These are phyloP conservation scores for Thunnus thynnus DNA, from an alignment of 2,113 vertebrate species.

Conservation along the genomic window DNA sequence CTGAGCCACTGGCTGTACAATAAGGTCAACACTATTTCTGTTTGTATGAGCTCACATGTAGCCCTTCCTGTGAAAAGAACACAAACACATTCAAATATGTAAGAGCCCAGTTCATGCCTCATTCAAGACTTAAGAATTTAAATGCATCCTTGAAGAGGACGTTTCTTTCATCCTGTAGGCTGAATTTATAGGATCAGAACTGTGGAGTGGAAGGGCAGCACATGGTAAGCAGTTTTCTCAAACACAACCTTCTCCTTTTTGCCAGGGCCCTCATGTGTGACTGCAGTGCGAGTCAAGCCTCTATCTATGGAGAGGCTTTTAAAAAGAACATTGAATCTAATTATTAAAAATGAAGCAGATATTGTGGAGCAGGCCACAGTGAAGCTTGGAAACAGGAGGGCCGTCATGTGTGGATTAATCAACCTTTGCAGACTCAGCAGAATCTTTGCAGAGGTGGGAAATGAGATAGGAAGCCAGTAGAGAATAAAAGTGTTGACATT, in stretches of 20 bases:
- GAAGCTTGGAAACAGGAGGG: slow-evolving; percentile 25
- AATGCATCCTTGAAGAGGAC: not conserved
- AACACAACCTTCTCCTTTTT: not conserved
- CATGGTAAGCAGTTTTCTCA: slow-evolving; percentile 19
- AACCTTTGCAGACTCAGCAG: slow-evolving; percentile 64
- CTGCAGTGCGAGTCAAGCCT: slow-evolving; percentile 38
- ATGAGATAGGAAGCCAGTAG: slow-evolving; percentile 56
- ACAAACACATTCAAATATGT: not conserved
- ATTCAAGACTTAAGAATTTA: not conserved
- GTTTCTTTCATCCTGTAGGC: not conserved
- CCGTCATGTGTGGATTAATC: slow-evolving; percentile 67
- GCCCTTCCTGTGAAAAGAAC: not conserved
- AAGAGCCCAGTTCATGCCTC: not conserved
- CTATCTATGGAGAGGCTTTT: slow-evolving; percentile 32
- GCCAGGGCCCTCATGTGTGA: slow-evolving; percentile 30
- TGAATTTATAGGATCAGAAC: slow-evolving; percentile 26
- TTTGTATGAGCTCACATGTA: not conserved
- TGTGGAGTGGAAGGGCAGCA: not conserved
- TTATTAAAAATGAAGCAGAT: slow-evolving; percentile 59
- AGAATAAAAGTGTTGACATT: slow-evolving; percentile 68
- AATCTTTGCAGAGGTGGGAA: slow-evolving; percentile 50
- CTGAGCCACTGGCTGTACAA: too few relatives aligned
- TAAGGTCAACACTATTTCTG: too few relatives aligned
- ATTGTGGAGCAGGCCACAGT: slow-evolving; percentile 4
- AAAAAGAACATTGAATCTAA: slow-evolving; percentile 65